These are phyloP conservation scores for Nicator chloris DNA, from an alignment of 2,113 vertebrate species.

Conservation along the genomic window DNA sequence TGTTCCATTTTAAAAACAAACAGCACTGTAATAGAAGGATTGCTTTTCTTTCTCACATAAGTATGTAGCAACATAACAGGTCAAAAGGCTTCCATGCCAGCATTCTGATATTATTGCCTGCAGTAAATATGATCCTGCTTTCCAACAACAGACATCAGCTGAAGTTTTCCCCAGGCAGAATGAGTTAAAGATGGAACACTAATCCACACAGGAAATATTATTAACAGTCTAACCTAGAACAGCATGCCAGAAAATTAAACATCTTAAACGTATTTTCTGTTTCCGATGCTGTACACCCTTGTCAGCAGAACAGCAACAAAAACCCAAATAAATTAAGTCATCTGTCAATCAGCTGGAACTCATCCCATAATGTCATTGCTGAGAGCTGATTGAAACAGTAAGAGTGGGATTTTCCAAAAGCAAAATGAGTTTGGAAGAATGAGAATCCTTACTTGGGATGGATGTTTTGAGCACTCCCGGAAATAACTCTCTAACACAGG, in stretches of 20 bases:
- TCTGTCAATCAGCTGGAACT: conserved; percentile 45
- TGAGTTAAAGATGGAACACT: conserved; percentile 24
- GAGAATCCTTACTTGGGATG: conserved; percentile 79
- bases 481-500: conserved; percentile 82
- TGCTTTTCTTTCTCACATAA: background rate
- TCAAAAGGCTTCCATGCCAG: background rate
- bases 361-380: conserved; percentile 12
- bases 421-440: background rate
- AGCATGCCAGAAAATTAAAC: conserved; percentile 21
- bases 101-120: background rate
- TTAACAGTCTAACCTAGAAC: background rate
- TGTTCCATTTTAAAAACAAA: background rate
- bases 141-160: conserved; percentile 27
- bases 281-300: background rate
- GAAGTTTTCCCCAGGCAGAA: conserved; percentile 7
- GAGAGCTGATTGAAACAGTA: conserved; percentile 34
- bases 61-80: background rate
- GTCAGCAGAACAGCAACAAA: conserved; percentile 41
- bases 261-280: conserved; percentile 13
- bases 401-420: conserved; percentile 4
- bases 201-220: background rate
- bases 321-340: conserved; percentile 45
- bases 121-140: background rate
- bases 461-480: conserved; percentile 69
- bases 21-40: background rate